These are phyloP conservation scores for Danaus chrysippus DNA, from an alignment of 2,888 invertebrate genomes.

Conservation along the genomic window DNA sequence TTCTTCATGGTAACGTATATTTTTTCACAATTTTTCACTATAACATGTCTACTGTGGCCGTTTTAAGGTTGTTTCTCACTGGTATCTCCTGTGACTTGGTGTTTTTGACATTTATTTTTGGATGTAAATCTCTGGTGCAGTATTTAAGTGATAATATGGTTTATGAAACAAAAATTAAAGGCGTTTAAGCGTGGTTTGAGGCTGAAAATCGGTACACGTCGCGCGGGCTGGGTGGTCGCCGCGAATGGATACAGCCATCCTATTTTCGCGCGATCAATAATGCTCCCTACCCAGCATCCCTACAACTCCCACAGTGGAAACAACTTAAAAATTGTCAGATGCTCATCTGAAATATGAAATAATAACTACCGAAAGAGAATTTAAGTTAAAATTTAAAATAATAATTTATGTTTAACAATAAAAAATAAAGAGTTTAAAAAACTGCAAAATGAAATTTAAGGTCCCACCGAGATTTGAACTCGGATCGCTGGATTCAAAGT, in stretches of 20 bases:
- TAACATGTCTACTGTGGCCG: conserved; percentile 41
- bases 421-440: conserved; percentile 26
- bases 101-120: conserved; percentile 31
- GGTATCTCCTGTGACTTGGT: conserved; percentile 23
- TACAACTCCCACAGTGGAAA: conserved; percentile 59
- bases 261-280: conserved; percentile 78
- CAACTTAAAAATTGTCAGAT: conserved; percentile 14
- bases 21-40: conserved; percentile 37
- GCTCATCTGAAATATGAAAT: conserved; percentile 6
- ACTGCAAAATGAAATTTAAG: conserved; percentile 34
- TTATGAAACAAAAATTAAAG: conserved; percentile 53
- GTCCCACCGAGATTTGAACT: conserved; percentile 90
- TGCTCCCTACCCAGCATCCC: conserved; percentile 79
- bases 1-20: conserved; percentile 24
- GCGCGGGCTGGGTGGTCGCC: conserved; percentile 71
- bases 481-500: conserved; percentile 89
- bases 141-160: conserved; percentile 42
- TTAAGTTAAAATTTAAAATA: not conserved
- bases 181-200: conserved; percentile 65
- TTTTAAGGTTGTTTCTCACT: conserved; percentile 41
- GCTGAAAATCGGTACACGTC: conserved; percentile 64
- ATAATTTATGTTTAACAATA: conserved; percentile 13
- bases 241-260: conserved; percentile 75
- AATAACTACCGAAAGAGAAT: not conserved
- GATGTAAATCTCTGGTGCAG: conserved; percentile 32